Conservation (phyloP, 1,140 invertebrate genomes). For the Zaprionus camerounensis region DNA sequence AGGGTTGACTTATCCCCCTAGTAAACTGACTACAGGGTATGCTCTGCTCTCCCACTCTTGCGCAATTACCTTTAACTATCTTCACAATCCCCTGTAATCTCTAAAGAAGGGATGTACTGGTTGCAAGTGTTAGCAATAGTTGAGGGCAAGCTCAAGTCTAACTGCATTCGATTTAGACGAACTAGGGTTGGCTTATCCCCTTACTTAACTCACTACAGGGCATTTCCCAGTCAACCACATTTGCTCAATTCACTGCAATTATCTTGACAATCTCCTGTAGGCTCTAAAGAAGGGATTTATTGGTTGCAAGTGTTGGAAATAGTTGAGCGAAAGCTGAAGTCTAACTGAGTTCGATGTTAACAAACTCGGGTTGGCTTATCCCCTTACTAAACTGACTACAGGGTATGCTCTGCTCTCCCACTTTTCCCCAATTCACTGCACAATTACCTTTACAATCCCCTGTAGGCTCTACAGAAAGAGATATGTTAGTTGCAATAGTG, state of each 20-base stretch:
- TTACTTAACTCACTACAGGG: background rate
- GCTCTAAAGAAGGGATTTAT: too few relatives aligned
- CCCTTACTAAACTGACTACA: background rate
- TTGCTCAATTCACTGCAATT: background rate
- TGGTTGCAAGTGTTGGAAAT: too few relatives aligned
- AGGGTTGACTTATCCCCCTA: background rate
- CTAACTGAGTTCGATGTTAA: too few relatives aligned
- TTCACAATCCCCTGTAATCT: background rate
- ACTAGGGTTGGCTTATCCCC: background rate
- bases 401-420: too few relatives aligned
- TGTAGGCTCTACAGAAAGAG: too few relatives aligned
- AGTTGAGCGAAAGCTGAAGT: too few relatives aligned
- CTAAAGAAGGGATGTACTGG: background rate
- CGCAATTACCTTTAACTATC: too few relatives aligned
- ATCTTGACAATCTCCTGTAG: conserved; percentile 4
- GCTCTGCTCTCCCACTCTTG: too few relatives aligned
- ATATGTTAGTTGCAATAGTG: background rate
- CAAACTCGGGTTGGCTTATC: background rate
- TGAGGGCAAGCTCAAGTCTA: background rate
- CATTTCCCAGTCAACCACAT: too few relatives aligned
- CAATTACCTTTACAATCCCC: too few relatives aligned
- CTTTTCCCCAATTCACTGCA: too few relatives aligned
- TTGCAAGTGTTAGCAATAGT: background rate
- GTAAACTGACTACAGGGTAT: background rate
- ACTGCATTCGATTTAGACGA: background rate